These are phyloP conservation scores for Nanorana parkeri DNA, from an alignment of 2,113 vertebrate species.

Conservation along the genomic window DNA sequence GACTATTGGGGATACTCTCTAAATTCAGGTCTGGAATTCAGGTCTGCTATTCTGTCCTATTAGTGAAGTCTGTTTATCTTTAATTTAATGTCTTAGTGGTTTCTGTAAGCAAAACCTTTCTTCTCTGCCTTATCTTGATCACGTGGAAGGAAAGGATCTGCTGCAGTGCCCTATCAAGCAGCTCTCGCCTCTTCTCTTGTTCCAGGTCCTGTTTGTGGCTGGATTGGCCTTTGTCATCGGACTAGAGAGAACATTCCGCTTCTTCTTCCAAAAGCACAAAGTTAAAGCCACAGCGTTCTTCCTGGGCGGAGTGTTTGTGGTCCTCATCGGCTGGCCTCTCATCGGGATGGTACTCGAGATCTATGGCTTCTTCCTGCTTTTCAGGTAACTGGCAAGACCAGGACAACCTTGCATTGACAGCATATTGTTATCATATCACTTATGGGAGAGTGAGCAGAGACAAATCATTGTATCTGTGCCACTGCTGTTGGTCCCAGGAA, in stretches of 20 bases:
- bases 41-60: too few species aligned
- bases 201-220: slow-evolving; percentile 94
- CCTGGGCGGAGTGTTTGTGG: slow-evolving; percentile 92
- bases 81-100: too few species aligned
- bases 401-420: not conserved
- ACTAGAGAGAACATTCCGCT: slow-evolving; percentile 94
- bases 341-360: slow-evolving; percentile 94
- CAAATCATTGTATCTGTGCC: not conserved
- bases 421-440: too few species aligned
- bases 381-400: slow-evolving; percentile 82
- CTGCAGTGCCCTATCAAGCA: too few species aligned
- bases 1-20: too few species aligned
- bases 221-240: slow-evolving; percentile 96
- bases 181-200: not conserved
- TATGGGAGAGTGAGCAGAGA: not conserved
- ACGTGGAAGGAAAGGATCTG: too few species aligned
- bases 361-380: slow-evolving; percentile 96
- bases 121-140: too few species aligned
- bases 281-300: slow-evolving; percentile 96
- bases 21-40: too few species aligned
- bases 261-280: slow-evolving; percentile 99
- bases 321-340: slow-evolving; percentile 95
- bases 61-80: too few species aligned
- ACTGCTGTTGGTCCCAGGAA: not conserved
- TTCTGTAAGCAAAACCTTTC: too few species aligned